Evolutionary conservation across 2,888 invertebrate genomes (phyloP), one percentile per base, ranked within the genome.

Genomic region (Phaedon cochleariae): DNA sequence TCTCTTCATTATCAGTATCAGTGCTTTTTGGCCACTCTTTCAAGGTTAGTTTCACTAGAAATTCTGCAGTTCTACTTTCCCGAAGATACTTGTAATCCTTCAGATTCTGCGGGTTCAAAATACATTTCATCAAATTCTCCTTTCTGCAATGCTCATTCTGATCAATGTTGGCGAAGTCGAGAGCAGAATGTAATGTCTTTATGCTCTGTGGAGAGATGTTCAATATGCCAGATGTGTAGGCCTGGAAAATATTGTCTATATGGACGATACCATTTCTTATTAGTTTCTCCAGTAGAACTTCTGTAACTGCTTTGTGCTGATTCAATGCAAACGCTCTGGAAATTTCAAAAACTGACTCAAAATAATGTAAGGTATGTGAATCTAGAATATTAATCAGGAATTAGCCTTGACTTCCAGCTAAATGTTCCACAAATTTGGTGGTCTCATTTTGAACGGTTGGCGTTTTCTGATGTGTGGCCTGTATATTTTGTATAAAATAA

Each of bases 321-420:
- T 84, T 85, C 68, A 84, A 76, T 26, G 84, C 85, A 46, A 85
- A 77, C 37, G 84, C 84, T 70, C 86, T 86, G 69, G 65, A 82
- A 83, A 55, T 54, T 22, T 51, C 37, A 22, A 61, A 61, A 29
- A 52, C 26, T 34, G 20, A 26, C 22, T 49, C 22, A 49, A n/a
- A n/a, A n/a, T n/a, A n/a, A n/a, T n/a, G n/a, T n/a, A n/a, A n/a
- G n/a, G n/a, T n/a, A n/a, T n/a, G n/a, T n/a, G n/a, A n/a, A n/a
- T n/a, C n/a, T n/a, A n/a, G n/a, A n/a, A n/a, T n/a, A n/a, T n/a
- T n/a, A n/a, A n/a, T n/a, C n/a, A n/a, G n/a, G n/a, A n/a, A n/a
- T n/a, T n/a, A n/a, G n/a, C n/a, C n/a, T n/a, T n/a, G n/a, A n/a
- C n/a, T n/a, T n/a, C n/a, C n/a, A n/a, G n/a, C n/a, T n/a, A n/a